Conservation (phyloP, 2,888 invertebrate species). For the Tachina lurida region DNA sequence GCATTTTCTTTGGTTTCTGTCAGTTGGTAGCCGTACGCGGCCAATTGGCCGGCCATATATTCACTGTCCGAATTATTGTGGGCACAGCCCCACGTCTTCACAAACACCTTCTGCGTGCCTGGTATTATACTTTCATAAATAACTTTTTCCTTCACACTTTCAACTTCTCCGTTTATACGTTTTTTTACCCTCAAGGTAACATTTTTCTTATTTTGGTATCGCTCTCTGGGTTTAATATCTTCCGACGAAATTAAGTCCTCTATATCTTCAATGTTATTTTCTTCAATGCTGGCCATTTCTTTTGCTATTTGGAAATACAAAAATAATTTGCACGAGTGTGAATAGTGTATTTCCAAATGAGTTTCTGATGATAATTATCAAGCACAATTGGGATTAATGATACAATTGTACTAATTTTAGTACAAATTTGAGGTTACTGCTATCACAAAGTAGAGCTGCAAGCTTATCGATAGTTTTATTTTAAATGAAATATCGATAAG, state of each 20-base stretch:
- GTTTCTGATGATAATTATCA: not conserved
- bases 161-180: conserved; percentile 75
- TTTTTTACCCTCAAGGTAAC: conserved; percentile 87
- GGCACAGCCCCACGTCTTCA: conserved; percentile 99
- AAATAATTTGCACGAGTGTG: conserved; percentile 17
- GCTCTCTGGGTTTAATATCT: conserved; percentile 90
- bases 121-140: conserved; percentile 86
- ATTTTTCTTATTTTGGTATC: conserved; percentile 88
- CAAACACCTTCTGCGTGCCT: conserved; percentile 91
- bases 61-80: conserved; percentile 99
- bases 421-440: no score
- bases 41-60: conserved; percentile 98
- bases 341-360: not conserved
- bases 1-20: conserved; percentile 91
- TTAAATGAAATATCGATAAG: no score
- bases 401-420: no score
- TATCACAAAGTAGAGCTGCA: no score
- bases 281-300: conserved; percentile 66
- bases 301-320: not conserved
- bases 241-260: conserved; percentile 92
- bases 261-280: conserved; percentile 88
- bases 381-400: no score
- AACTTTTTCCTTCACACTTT: conserved; percentile 81
- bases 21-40: conserved; percentile 93
- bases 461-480: no score